phyloP scores from a whole-genome alignment of 2,888 invertebrate species.

The Lasioglossum figueresi region DNA sequence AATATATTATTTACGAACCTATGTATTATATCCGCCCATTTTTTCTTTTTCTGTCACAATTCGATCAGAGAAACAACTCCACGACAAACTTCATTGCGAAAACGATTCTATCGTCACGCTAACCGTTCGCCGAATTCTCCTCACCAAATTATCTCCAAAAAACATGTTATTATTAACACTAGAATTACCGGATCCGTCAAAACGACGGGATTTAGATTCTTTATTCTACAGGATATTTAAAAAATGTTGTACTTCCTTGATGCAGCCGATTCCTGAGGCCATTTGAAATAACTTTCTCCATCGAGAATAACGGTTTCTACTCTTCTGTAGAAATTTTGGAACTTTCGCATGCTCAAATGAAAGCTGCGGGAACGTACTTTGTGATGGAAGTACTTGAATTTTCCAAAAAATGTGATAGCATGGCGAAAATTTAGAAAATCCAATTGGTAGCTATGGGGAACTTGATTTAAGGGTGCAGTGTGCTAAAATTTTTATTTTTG shows the following conservation, averaged over 20 bases:
- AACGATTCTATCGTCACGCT: neutral
- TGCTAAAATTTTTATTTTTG: neutral
- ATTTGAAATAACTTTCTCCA: no score
- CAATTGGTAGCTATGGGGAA: neutral
- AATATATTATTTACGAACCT: conserved; percentile 15
- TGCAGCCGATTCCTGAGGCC: no score
- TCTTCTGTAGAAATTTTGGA: neutral
- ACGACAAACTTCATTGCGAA: neutral
- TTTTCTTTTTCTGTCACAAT: neutral
- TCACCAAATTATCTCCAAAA: no score
- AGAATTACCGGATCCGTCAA: neutral
- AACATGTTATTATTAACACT: neutral
- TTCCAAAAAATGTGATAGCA: neutral
- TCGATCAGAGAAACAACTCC: neutral
- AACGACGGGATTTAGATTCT: neutral
- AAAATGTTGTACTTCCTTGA: no score
- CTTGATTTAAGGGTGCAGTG: neutral
- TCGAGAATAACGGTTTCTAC: neutral
- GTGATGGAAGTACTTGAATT: neutral
- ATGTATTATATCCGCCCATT: neutral
- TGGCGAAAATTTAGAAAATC: neutral
- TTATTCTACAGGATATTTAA: no score
- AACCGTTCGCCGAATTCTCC: no score
- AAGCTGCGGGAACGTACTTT: neutral
- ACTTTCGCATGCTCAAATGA: neutral